phyloP scores from a whole-genome alignment of 2,888 invertebrate species.

The Prosapia bicincta region DNA sequence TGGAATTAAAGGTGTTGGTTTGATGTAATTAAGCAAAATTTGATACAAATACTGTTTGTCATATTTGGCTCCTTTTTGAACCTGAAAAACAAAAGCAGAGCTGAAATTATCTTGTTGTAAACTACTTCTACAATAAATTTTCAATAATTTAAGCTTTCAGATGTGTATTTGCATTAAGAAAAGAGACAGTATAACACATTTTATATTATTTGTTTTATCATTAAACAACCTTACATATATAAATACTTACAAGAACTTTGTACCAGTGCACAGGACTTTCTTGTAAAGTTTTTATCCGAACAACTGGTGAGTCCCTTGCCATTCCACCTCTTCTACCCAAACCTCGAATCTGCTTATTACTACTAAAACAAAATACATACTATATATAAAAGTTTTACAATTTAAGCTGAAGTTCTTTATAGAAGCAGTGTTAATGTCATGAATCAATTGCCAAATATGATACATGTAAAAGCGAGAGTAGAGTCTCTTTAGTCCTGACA shows the following conservation, averaged over 20 bases:
- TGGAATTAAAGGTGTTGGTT: conserved; percentile 66
- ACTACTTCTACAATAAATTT: background rate
- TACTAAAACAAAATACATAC: background rate
- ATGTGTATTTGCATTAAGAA: too few relatives aligned
- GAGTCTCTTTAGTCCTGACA: too few relatives aligned
- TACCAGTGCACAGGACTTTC: conserved; percentile 7
- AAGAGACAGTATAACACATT: too few relatives aligned
- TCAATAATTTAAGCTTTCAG: too few relatives aligned
- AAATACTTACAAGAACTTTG: conserved; percentile 6
- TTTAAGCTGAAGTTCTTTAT: too few relatives aligned
- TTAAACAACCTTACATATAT: background rate
- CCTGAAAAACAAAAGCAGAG: conserved; percentile 8
- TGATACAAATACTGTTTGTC: background rate
- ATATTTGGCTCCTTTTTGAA: background rate
- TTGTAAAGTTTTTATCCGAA: background rate
- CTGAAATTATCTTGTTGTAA: too few relatives aligned
- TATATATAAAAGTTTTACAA: too few relatives aligned
- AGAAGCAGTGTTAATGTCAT: too few relatives aligned
- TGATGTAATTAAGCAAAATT: conserved; percentile 49
- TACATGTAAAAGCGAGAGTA: too few relatives aligned
- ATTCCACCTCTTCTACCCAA: background rate
- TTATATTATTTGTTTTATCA: background rate
- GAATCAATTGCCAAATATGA: too few relatives aligned
- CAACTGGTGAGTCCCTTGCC: background rate
- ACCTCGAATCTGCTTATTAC: background rate